A percentile compares a stretch with the other conserved stretches of the same genome.
These are phyloP conservation scores for Pseudomyrmex sp. DNA, from an alignment of 1,140 invertebrate genomes.

Conservation along the genomic window DNA sequence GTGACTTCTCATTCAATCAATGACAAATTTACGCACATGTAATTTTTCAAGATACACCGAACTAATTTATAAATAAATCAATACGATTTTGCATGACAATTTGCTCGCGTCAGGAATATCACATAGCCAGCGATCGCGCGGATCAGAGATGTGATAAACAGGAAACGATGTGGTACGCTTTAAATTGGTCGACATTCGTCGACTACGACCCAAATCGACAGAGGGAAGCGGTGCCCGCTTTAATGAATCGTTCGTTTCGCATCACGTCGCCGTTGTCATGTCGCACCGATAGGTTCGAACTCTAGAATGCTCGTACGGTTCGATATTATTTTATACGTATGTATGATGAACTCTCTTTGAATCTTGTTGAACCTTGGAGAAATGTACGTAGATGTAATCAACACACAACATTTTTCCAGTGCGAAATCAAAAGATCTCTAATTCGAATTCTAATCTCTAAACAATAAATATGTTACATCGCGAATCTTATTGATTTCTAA, in stretches of 20 bases:
- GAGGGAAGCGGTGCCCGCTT: constrained; percentile 54
- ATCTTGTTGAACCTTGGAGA: constrained; percentile 35
- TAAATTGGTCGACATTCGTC: constrained; percentile 68
- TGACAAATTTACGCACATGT: not conserved
- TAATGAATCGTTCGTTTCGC: constrained; percentile 58
- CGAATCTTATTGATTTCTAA: not conserved
- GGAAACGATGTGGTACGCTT: constrained; percentile 64
- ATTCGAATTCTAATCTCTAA: no score
- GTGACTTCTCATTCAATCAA: not conserved
- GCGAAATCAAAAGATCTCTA: not conserved
- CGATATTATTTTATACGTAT: constrained; percentile 39
- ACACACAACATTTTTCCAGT: constrained; percentile 2
- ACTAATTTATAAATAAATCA: not conserved
- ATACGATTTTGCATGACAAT: constrained; percentile 26
- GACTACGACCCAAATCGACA: constrained; percentile 48
- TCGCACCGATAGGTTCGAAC: constrained; percentile 34
- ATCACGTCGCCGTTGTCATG: constrained; percentile 5
- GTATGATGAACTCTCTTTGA: constrained; percentile 30
- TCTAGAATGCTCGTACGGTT: constrained; percentile 35
- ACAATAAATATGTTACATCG: not conserved
- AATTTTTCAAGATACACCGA: constrained; percentile 29
- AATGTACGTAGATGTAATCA: not conserved
- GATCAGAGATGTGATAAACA: constrained; percentile 59
- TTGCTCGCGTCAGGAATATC: constrained; percentile 10
- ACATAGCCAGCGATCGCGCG: constrained; percentile 29